Evolutionary conservation across 2,888 invertebrate genomes (phyloP).

Genomic region (Cyrtodaria siliqua): DNA sequence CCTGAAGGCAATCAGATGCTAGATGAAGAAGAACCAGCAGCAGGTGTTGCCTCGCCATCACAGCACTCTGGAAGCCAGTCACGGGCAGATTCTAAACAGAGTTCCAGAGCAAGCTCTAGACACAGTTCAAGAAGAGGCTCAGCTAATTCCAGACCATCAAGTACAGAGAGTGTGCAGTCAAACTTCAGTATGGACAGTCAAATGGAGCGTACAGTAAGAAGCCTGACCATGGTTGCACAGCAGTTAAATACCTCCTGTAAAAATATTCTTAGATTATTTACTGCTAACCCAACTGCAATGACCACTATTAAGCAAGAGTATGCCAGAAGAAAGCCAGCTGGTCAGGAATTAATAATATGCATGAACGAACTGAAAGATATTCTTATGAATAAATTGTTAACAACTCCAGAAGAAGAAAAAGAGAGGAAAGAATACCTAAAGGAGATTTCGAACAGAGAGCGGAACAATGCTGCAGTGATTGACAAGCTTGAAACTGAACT

Average conservation of each 20-base stretch:
- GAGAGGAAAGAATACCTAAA: constrained; percentile 83
- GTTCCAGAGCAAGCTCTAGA: constrained; percentile 1
- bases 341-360: constrained; percentile 67
- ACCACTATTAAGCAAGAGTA: constrained; percentile 73
- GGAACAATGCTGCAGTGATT: constrained; percentile 83
- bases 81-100: constrained; percentile 17
- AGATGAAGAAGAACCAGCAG: constrained; percentile 39
- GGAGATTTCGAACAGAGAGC: constrained; percentile 82
- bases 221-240: constrained; percentile 79
- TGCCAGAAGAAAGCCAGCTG: constrained; percentile 48
- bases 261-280: constrained; percentile 81
- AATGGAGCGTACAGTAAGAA: constrained; percentile 78
- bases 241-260: constrained; percentile 83
- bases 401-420: constrained; percentile 84
- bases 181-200: constrained; percentile 72
- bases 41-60: constrained; percentile 19
- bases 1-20: constrained; percentile 52
- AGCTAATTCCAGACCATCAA: constrained; percentile 33
- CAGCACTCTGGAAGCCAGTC: constrained; percentile 21
- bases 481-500: constrained; percentile 84
- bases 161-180: constrained; percentile 52
- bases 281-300: constrained; percentile 79
- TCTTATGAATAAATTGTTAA: constrained; percentile 82
- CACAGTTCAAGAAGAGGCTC: constrained; percentile 15
- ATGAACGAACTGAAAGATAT: constrained; percentile 83